Base-by-base conservation (phyloP, 2,888 invertebrate species). In the Lasioglossum villosulum region DNA sequence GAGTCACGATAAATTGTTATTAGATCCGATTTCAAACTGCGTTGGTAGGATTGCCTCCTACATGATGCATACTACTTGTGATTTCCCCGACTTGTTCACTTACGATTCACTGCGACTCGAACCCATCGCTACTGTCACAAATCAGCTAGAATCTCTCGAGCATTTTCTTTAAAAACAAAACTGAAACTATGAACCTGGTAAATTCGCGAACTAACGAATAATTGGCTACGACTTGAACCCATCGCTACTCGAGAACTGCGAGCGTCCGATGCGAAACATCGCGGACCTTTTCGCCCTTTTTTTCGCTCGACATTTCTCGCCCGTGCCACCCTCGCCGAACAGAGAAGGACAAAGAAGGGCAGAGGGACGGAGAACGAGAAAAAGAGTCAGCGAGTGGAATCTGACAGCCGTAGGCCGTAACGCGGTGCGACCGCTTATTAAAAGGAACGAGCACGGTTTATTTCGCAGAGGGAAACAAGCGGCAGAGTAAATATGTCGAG, bases 361-460 rank as follows among this genome's bases (percentile, higher is more conserved):
- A 1, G 10, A 56, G n/a, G n/a, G n/a, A 56, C n/a, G 14, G 59
- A 14, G 27, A 59, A 5, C 27, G 59, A 30, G 63, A 63, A 30
- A 30, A 30, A 30, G 27, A 52, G 42, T 23, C 73, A 70, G 52
- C 68, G 6, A 82, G 56, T 76, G 86, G 82, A 86, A 86, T 86
- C 82, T 76, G 78, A 82, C 82, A 75, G 86, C 63, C 85, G 70
- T 83, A 83, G 81, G 77, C 80, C 84, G 84, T 84, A 85, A 85
- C 79, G 52, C 59, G 80, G 8, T 14, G 74, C 68, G 76, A 48
- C 81, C 56, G 81, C 86, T 86, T 86, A 82, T 86, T 86, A 86
- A 78, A 86, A 81, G 86, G 86, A 82, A 81, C 82, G 66, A 77
- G 79, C 75, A 56, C 70, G 82, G 70, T 78, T 86, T 77, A 86